phyloP scores from a whole-genome alignment of 2,888 invertebrate genomes.

The Eumacrocentrus americanus region DNA sequence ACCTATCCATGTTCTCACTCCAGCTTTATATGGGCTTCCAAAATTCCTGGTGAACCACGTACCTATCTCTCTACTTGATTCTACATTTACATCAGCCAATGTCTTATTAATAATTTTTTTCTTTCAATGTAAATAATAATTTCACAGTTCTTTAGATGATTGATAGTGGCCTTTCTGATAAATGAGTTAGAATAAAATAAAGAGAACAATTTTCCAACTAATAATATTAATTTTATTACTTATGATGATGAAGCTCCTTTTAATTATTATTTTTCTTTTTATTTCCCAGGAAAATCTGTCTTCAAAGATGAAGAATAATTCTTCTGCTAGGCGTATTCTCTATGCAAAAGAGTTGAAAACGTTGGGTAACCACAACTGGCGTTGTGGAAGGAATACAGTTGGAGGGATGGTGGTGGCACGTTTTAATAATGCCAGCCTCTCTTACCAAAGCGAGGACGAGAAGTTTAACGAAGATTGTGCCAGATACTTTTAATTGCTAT shows the following conservation, averaged over 20 bases:
- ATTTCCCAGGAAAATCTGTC: not conserved
- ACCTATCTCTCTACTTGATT: no score
- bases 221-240: no score
- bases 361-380: constrained; percentile 32
- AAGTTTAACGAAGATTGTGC: constrained; percentile 61
- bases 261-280: no score
- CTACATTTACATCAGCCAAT: no score
- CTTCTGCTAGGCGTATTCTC: constrained; percentile 38
- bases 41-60: no score
- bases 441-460: constrained; percentile 45
- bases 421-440: constrained; percentile 53
- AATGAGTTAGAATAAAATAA: no score
- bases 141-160: no score
- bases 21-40: constrained; percentile 21
- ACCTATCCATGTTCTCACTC: constrained; percentile 36
- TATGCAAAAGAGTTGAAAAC: constrained; percentile 57
- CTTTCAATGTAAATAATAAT: no score
- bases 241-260: no score
- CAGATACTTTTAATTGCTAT: constrained; percentile 61
- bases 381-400: constrained; percentile 16
- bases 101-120: no score
- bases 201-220: no score
- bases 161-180: no score
- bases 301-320: not conserved
- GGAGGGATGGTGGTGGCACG: constrained; percentile 47